Evolutionary conservation across 2,888 invertebrate genomes (phyloP), one percentile per base, ranked within the genome.

Genomic region (Leptinotarsa juncta): DNA sequence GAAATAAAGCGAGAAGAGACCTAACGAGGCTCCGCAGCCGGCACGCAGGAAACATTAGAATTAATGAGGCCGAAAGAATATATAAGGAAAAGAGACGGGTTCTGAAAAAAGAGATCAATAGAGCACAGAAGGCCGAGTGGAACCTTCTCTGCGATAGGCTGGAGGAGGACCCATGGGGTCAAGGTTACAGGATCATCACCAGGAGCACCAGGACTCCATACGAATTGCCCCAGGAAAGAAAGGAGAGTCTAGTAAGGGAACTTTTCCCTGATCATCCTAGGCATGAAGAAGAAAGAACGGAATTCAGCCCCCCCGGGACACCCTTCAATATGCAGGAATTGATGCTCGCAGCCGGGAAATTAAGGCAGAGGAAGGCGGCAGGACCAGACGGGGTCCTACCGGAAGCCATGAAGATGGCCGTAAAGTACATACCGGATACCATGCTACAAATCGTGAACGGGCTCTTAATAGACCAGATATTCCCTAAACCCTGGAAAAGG

Each of bases 171-270:
- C 26, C 49, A 3, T 69, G 57, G 48, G 55, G 69, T 3, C 69
- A 69, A 23, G 69, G 69, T 1, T 69, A 69, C 15, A 67, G n/a
- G 15, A 51, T 73, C 2, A 68, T 65, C 12, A 65, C 65, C 4
- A 42, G 62, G 3, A 51, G 55, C n/a, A 14, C 67, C 15, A 66
- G 42, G 1, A 65, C 68, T 12, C 73, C 73, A 4, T 68, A 73
- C 26, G 53, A 49, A 1, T 5, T 73, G 5, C 3, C 16, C 5
- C 15, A 73, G 1, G 18, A 50, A 4, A 4, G 16, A 4, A 69
- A 65, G 32, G 23, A 16, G 10, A 42, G 48, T 26, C 65, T 65
- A 2, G 69, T 55, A 2, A 65, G 4, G 14, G 66, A 60, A n/a
- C 62, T 73, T 15, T 73, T 73, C 42, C 73, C 73, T 49, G 65